Evolutionary conservation across 2,888 invertebrate genomes (phyloP).

Genomic region (Drosophila meridionalis): DNA sequence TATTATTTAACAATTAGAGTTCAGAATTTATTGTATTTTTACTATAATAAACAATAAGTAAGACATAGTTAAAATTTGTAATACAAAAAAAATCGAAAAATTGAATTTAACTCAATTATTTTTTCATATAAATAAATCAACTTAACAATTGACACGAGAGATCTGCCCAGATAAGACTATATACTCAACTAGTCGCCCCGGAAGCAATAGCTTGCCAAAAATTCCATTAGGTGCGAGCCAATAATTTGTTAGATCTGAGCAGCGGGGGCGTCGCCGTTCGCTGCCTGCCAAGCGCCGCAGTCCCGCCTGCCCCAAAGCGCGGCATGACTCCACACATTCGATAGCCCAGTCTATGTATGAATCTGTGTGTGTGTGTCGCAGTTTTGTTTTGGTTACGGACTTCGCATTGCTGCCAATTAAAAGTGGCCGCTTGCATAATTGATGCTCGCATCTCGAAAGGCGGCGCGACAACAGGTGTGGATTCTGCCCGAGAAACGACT

Average conservation of each 20-base stretch:
- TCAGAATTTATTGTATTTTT: too few species aligned
- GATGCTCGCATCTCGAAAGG: constrained; percentile 16
- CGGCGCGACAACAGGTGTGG: constrained; percentile 21
- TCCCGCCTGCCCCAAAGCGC: constrained; percentile 9
- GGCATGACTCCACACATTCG: constrained; percentile 50
- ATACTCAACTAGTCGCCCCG: constrained; percentile 10
- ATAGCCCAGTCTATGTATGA: background rate
- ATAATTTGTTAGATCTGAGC: constrained; percentile 13
- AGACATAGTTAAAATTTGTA: too few species aligned
- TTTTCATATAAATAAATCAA: background rate
- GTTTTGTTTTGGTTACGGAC: constrained; percentile 71
- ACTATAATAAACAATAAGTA: too few species aligned
- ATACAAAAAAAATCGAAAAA: too few species aligned
- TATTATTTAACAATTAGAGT: too few species aligned
- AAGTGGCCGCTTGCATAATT: constrained; percentile 69
- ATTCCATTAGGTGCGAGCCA: constrained; percentile 20
- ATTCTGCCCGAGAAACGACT: constrained; percentile 47
- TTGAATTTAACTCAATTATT: background rate
- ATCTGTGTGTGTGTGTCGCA: constrained; percentile 21
- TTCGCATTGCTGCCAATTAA: constrained; percentile 71
- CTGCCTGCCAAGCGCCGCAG: constrained; percentile 19
- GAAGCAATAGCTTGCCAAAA: constrained; percentile 24
- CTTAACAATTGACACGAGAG: background rate
- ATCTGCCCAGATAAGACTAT: constrained; percentile 3
- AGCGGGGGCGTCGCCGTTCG: constrained; percentile 7